These are phyloP conservation scores for Herpetotheres cachinnans DNA, from an alignment of 2,113 vertebrate genomes.

Conservation along the genomic window DNA sequence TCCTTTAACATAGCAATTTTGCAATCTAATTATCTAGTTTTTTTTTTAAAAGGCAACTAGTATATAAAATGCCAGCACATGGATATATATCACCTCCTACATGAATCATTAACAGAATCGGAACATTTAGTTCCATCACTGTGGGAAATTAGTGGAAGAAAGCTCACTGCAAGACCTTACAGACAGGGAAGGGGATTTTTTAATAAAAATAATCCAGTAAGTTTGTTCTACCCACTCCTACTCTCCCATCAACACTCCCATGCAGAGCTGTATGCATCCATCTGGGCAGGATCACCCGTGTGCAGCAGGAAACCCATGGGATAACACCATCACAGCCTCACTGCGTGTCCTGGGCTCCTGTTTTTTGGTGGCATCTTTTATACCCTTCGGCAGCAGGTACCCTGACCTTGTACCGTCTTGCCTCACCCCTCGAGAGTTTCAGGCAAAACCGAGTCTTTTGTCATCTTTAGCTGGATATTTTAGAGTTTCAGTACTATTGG, in stretches of 20 bases:
- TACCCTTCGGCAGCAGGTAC: background rate
- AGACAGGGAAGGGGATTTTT: background rate
- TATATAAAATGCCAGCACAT: background rate
- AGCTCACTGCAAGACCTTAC: background rate
- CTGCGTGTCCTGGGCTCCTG: background rate
- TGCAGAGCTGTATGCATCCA: rapidly evolving
- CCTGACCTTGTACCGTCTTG: background rate
- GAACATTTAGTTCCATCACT: background rate
- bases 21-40: background rate
- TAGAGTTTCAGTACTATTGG: background rate
- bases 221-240: background rate
- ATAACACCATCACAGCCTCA: background rate
- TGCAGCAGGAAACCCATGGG: background rate
- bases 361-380: background rate
- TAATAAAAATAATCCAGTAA: background rate
- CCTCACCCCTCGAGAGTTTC: background rate
- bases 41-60: background rate
- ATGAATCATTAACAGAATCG: background rate
- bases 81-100: background rate
- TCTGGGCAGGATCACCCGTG: background rate
- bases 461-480: background rate
- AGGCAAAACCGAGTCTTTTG: background rate
- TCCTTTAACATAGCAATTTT: background rate
- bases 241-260: background rate
- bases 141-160: background rate